Conservation (phyloP, 23 tunicate species). For the Halocynthia aurantium region DNA sequence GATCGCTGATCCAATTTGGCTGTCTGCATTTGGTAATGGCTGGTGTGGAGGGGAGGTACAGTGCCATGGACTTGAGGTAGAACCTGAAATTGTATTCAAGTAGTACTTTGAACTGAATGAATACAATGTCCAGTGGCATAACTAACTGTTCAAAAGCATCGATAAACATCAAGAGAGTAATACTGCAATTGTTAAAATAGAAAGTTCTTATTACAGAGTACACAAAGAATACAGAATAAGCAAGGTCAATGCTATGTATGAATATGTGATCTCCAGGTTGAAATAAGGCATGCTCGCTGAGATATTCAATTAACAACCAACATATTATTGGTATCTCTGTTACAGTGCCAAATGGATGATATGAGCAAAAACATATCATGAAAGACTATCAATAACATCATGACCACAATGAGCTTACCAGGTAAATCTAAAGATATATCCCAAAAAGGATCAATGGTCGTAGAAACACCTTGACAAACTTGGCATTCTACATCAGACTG, state of each 20-base stretch:
- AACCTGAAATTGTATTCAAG: slow-evolving; percentile 32
- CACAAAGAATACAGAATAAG: neutral
- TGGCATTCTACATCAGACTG: slow-evolving; percentile 98
- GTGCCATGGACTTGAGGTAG: slow-evolving; percentile 95
- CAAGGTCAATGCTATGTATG: neutral
- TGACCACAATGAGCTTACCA: slow-evolving; percentile 19
- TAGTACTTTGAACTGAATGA: too few species aligned
- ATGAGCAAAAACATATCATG: too few species aligned
- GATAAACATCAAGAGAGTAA: too few species aligned
- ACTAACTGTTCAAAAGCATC: too few species aligned
- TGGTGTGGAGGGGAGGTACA: slow-evolving; percentile 87
- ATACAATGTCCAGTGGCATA: too few species aligned
- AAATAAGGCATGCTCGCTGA: too few species aligned
- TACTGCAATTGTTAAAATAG: too few species aligned
- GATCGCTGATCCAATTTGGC: slow-evolving; percentile 14
- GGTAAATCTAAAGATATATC: slow-evolving; percentile 97
- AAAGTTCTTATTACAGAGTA: neutral
- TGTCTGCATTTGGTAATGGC: slow-evolving; percentile 44
- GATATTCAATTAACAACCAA: too few species aligned
- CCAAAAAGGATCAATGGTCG: slow-evolving; percentile 90
- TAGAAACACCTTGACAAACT: slow-evolving; percentile 80
- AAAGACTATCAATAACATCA: neutral
- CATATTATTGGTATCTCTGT: too few species aligned
- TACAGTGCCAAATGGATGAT: too few species aligned
- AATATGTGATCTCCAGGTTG: too few species aligned